phyloP scores from a whole-genome alignment of 2,888 invertebrate species.

The Eupithecia insigniata region DNA sequence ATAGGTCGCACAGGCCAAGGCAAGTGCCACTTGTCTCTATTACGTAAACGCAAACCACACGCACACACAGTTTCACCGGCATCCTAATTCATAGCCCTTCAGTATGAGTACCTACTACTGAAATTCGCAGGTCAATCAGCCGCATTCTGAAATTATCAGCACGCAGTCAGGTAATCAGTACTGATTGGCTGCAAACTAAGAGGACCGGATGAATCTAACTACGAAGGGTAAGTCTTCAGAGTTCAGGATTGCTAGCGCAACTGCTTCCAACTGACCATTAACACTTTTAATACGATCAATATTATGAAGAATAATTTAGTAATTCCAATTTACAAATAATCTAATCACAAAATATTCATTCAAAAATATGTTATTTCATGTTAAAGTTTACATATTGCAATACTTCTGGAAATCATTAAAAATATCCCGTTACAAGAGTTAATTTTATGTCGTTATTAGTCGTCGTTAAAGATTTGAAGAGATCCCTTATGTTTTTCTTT shows the following conservation, averaged over 20 bases:
- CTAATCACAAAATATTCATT: neutral
- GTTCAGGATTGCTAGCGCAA: neutral
- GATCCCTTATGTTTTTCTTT: no score
- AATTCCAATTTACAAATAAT: neutral
- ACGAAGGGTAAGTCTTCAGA: slow-evolving; percentile 76
- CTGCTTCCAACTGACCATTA: slow-evolving; percentile 1
- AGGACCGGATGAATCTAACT: slow-evolving; percentile 83
- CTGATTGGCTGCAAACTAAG: slow-evolving; percentile 76
- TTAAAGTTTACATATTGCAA: neutral
- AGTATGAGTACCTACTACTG: slow-evolving; percentile 76
- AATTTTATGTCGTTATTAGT: neutral
- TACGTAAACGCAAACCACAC: slow-evolving; percentile 64
- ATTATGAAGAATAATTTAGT: neutral
- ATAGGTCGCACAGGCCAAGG: slow-evolving; percentile 66
- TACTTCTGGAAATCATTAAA: neutral
- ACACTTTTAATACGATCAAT: neutral
- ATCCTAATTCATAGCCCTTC: slow-evolving; percentile 73
- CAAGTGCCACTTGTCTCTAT: slow-evolving; percentile 65
- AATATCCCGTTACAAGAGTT: neutral
- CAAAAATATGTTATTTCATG: neutral
- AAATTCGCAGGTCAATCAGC: slow-evolving; percentile 81
- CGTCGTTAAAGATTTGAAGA: no score
- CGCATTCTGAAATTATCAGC: slow-evolving; percentile 80
- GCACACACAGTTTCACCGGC: slow-evolving; percentile 51
- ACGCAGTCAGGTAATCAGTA: slow-evolving; percentile 70